Base-by-base conservation (phyloP, 2,113 vertebrate genomes). In the Tragelaphus buxtoni region DNA sequence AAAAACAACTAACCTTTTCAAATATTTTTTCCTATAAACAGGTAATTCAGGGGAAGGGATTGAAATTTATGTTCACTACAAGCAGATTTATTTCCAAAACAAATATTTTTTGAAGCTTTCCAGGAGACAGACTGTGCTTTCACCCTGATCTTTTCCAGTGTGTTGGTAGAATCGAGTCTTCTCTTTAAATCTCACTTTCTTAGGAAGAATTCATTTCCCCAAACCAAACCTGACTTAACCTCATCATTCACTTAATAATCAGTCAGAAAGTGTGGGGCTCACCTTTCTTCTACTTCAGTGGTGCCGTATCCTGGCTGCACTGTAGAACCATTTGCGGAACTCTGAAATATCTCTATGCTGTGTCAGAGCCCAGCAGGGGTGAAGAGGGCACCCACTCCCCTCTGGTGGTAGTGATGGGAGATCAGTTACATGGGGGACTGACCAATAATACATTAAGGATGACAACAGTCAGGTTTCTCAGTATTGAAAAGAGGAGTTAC, bases 61-160 rank as follows among this genome's bases (percentile, higher is more conserved):
- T 95, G 39, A 94, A 95, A 95, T 55, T 97, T 77, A 79, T 65
- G 42, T 72, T 94, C 47, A 79, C 61, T 56, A 92, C 20, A 96
- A 93, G 84, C 55, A 51, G 56, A 93, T 63, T 97, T 95, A 95
- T 81, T 97, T 97, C 91, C 93, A 97, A 97, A 97, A 91, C 63
- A 97, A 98, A 60, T 86, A 97, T 85, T 97, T 97, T 90, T 49
- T 74, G 94, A 96, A 97, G 96, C 83, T 96, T 97, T 98, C 95
- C 88, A 96, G 94, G 84, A 96, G 87, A 97, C 90, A 93, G 94
- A 45, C 90, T 82, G 60, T 82, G 90, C 87, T 94, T 95, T 76
- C 77, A 86, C 20, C 7, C 74, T 81, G 28, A 45, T 91, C 77
- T 93, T 80, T 83, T 55, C 74, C 45, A 60, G 17, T 18, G 28